Conservation (phyloP, 2,113 vertebrate species). For the Zosterops japonicus region DNA sequence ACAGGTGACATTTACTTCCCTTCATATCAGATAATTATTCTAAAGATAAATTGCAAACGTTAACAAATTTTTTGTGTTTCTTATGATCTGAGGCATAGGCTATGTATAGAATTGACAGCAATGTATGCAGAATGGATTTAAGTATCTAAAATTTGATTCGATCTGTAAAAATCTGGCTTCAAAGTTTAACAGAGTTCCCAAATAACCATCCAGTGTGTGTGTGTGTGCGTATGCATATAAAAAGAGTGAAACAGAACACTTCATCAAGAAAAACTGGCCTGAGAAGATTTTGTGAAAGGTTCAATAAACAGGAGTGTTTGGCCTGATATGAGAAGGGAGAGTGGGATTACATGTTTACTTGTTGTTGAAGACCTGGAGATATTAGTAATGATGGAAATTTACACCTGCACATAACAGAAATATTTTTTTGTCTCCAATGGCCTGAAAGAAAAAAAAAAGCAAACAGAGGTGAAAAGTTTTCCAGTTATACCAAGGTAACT, state of each 20-base stretch:
- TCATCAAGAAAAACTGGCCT: neutral
- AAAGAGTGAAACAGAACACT: neutral
- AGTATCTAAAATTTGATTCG: neutral
- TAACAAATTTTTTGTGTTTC: neutral
- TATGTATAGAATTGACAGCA: neutral
- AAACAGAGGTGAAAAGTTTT: neutral
- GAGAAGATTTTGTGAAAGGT: neutral
- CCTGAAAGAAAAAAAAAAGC: neutral
- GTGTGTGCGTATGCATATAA: neutral
- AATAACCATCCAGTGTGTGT: neutral
- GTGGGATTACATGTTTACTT: neutral
- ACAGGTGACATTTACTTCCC: neutral
- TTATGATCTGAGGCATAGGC: neutral
- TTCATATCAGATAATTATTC: neutral
- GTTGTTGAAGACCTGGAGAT: neutral
- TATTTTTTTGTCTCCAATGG: neutral
- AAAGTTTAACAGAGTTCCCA: neutral
- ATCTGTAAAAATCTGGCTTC: neutral
- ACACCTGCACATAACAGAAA: neutral
- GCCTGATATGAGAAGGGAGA: neutral
- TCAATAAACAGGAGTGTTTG: neutral
- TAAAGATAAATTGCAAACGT: neutral
- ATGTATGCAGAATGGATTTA: neutral
- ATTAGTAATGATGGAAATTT: neutral
- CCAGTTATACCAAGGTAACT: neutral